Percentiles rank a stretch among this genome's conserved stretches.
Evolutionary conservation across 2,113 vertebrate species (phyloP).

Genomic region (Scartelaos histophorus): DNA sequence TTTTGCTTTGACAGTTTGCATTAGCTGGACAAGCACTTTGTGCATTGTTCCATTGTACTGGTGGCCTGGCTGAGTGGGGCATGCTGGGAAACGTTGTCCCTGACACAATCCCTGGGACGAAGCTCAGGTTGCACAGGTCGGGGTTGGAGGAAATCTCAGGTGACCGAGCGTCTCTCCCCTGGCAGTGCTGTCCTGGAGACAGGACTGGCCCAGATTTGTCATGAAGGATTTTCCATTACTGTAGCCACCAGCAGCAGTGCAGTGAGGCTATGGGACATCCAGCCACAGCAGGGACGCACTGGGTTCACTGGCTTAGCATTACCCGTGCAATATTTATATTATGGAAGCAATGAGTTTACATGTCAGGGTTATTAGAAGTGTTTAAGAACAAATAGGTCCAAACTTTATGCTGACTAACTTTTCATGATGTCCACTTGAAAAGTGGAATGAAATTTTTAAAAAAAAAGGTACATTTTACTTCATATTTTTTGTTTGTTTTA

Average conservation of each 20-base stretch:
- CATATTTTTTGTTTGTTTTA: too few species aligned
- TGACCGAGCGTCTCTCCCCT: constrained; percentile 73
- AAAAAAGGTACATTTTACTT: too few species aligned
- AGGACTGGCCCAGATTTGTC: constrained; percentile 78
- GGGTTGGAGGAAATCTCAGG: constrained; percentile 81
- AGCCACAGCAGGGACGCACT: background rate
- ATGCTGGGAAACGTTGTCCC: constrained; percentile 70
- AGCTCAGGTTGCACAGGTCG: constrained; percentile 72
- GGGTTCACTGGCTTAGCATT: background rate
- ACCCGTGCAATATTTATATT: background rate
- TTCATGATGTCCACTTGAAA: too few species aligned
- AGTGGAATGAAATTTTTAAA: too few species aligned
- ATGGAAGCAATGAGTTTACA: background rate
- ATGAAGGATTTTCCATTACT: constrained; percentile 79
- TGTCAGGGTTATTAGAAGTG: too few species aligned
- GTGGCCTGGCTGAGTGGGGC: constrained; percentile 52
- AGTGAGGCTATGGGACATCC: background rate
- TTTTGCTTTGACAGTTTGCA: constrained; percentile 37
- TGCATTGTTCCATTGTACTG: constrained; percentile 52
- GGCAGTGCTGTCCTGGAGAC: constrained; percentile 73
- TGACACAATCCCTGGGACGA: constrained; percentile 74
- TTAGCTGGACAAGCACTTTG: constrained; percentile 38
- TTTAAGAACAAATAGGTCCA: too few species aligned
- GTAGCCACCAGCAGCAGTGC: constrained; percentile 33
- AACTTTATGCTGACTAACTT: too few species aligned